Percentiles rank a stretch among this genome's conserved stretches.
Conservation (phyloP, 1,140 invertebrate genomes). For the Panulirus ornatus region DNA sequence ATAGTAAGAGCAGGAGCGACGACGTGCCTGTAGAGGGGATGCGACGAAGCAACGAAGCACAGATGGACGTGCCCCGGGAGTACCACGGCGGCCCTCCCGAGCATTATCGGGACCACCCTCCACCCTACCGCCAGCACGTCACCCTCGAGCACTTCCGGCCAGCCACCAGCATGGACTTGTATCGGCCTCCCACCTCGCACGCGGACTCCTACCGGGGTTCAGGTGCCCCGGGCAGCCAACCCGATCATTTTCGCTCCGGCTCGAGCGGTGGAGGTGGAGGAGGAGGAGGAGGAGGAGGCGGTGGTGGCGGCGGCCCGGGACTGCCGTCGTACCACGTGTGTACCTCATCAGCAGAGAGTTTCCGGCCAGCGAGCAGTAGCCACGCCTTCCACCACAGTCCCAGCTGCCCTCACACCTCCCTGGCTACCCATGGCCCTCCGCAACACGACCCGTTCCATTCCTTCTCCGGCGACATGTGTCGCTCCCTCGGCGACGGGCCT, state of each 20-base stretch:
- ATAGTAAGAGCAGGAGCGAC: background rate
- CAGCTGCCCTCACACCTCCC: constrained; percentile 72
- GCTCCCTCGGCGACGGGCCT: constrained; percentile 62
- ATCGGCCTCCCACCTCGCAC: constrained; percentile 62
- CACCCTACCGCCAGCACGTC: constrained; percentile 72
- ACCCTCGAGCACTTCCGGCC: constrained; percentile 73
- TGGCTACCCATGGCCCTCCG: constrained; percentile 43
- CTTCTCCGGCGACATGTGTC: constrained; percentile 73
- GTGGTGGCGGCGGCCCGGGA: constrained; percentile 27
- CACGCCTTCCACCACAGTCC: constrained; percentile 74
- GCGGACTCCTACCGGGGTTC: constrained; percentile 46
- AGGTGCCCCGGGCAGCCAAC: constrained; percentile 45
- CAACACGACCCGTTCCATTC: constrained; percentile 74
- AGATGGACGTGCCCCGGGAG: constrained; percentile 62
- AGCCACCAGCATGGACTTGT: constrained; percentile 71
- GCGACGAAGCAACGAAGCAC: constrained; percentile 54
- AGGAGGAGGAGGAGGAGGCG: no score
- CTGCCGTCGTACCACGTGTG: constrained; percentile 73
- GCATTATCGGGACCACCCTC: constrained; percentile 66
- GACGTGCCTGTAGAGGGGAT: constrained; percentile 11
- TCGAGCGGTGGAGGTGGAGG: no score
- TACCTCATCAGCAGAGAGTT: constrained; percentile 53
- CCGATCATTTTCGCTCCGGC: constrained; percentile 61
- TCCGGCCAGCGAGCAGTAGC: constrained; percentile 55
- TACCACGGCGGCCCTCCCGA: constrained; percentile 68